phyloP scores from a whole-genome alignment of 1,140 invertebrate genomes.

The Streblospio benedicti region DNA sequence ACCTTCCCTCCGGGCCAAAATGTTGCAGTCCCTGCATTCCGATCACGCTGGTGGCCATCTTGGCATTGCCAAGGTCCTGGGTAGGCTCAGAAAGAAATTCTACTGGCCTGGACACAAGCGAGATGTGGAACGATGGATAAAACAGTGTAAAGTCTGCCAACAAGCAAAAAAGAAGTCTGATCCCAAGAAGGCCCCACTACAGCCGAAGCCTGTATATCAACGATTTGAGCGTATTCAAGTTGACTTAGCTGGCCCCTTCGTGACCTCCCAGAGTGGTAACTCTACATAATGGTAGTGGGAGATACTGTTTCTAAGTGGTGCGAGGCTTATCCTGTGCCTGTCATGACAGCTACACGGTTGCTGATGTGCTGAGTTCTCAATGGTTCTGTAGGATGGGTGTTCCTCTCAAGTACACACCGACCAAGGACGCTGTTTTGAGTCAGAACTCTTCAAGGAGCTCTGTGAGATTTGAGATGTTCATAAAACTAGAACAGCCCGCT shows the following conservation, averaged over 20 bases:
- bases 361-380: conserved; percentile 33
- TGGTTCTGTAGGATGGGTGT: conserved; percentile 37
- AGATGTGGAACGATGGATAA: background rate
- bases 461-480: conserved; percentile 17
- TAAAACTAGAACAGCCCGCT: conserved; percentile 15
- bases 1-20: no score
- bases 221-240: no score
- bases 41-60: no score
- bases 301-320: conserved; percentile 45
- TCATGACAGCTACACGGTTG: conserved; percentile 42
- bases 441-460: conserved; percentile 15
- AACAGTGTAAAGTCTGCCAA: background rate
- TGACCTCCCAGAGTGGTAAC: conserved; percentile 24
- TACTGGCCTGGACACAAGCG: background rate
- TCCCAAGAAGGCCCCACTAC: no score
- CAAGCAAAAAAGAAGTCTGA: no score
- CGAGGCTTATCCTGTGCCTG: conserved; percentile 35
- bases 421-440: conserved; percentile 29
- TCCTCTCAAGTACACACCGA: conserved; percentile 34
- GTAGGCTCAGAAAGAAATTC: background rate
- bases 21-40: no score
- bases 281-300: conserved; percentile 38
- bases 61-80: background rate
- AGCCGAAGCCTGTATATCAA: no score
- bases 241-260: no score